phyloP scores from a whole-genome alignment of 2,797 vertebrate genomes.

The Todus mexicanus region DNA sequence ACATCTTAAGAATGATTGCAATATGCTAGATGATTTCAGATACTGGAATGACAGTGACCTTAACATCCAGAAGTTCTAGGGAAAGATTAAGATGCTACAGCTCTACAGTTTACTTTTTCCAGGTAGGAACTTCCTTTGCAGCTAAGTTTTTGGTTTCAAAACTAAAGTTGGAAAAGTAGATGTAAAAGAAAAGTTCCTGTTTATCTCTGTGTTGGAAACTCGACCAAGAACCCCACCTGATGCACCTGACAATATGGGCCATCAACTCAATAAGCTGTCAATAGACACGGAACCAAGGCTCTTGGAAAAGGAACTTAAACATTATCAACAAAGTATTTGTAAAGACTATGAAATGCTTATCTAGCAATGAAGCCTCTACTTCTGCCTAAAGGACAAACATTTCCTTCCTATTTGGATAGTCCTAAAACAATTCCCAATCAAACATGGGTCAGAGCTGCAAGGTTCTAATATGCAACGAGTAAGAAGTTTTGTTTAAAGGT shows the following conservation, averaged over 20 bases:
- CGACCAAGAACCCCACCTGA: not conserved
- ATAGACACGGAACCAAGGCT: not conserved
- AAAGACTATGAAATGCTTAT: not conserved
- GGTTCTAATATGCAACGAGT: accelerated
- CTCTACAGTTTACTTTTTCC: not conserved
- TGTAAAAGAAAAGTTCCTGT: not conserved
- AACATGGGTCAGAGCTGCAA: not conserved
- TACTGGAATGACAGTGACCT: not conserved
- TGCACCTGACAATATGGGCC: not conserved
- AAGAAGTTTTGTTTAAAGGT: not conserved
- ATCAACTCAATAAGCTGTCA: not conserved
- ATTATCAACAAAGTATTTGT: not conserved
- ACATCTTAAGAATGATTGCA: not conserved
- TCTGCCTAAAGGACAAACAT: not conserved
- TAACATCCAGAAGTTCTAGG: not conserved
- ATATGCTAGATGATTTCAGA: not conserved
- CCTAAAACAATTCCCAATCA: not conserved
- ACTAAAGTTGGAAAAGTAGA: not conserved
- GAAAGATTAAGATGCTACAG: not conserved
- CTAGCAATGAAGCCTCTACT: not conserved
- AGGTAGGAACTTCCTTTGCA: not conserved
- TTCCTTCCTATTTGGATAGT: not conserved
- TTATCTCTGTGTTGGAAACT: not conserved
- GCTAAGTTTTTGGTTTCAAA: not conserved
- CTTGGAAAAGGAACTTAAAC: not conserved